Base-by-base conservation (phyloP, 2,888 invertebrate genomes). In the Ceriagrion tenellum region DNA sequence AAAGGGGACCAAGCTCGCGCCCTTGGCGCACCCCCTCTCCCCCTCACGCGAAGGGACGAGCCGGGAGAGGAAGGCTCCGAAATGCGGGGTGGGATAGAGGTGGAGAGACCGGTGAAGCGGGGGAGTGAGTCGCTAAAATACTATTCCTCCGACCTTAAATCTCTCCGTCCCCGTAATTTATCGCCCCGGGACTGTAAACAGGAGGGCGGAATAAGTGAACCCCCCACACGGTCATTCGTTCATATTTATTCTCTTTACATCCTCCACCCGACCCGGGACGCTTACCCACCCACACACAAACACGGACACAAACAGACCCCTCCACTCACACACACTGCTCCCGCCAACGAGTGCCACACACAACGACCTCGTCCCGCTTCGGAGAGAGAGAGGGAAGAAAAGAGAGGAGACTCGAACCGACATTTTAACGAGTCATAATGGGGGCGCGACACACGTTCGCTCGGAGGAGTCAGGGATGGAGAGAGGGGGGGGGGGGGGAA, bases 361-460 rank as follows among this genome's bases (percentile, higher is more conserved):
- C 55, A n/a, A n/a, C 89, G 47, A 26, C 55, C 55, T 40, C 47
- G 89, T 55, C 20, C 89, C 55, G 26, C 13, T n/a, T 35, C 47
- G n/a, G 89, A 55, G 47, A 59, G 59, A 59, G 59, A 59, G 59
- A 20, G 56, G 55, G 20, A 55, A 23, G 16, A 12, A 56, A 20
- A 59, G 59, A 59, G 59, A 55, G 47, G 55, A 23, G 89, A 89
- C 89, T 89, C 89, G 89, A 89, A 89, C 89, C 69, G 47, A 93
- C 63, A 59, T 93, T 93, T 93, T 93, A 93, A 93, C 93, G 93
- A 93, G 93, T 93, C 89, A 89, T 89, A 89, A 89, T 89, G 93
- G 40, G 63, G 16, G 69, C 47, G 93, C 93, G 93, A 93, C 93
- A 93, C 47, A 69, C 93, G 93, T 93, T 93, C 93, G 12, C 93